Conservation (phyloP, 2,113 vertebrate genomes). For the Serilophus lunatus region DNA sequence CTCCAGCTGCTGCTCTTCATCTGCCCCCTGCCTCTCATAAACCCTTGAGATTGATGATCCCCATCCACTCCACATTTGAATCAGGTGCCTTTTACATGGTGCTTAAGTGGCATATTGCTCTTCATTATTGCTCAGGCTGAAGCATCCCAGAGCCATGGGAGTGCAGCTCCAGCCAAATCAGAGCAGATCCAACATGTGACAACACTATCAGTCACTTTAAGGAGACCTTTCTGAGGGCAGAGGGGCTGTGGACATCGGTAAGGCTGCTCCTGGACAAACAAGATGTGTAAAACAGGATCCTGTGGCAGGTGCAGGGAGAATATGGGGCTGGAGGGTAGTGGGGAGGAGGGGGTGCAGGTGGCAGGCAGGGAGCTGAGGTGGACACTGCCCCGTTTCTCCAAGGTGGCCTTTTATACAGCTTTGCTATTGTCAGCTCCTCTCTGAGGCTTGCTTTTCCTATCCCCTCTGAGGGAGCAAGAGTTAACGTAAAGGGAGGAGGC, state of each 20-base stretch:
- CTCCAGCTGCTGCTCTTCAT: neutral
- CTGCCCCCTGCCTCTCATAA: neutral
- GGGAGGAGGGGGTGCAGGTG: neutral
- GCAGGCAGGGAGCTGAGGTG: rapidly evolving
- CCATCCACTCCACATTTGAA: neutral
- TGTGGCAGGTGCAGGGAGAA: neutral
- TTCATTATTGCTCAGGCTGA: neutral
- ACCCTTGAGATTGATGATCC: neutral
- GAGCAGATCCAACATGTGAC: rapidly evolving
- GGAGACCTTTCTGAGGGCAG: neutral
- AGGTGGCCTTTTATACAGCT: neutral
- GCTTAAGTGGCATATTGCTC: neutral
- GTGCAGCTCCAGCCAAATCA: neutral
- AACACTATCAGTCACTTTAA: neutral
- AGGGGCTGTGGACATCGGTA: rapidly evolving
- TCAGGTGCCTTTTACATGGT: neutral
- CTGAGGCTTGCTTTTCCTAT: neutral
- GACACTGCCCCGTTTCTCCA: rapidly evolving
- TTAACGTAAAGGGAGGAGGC: neutral
- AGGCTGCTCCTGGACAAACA: neutral
- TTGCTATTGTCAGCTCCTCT: neutral
- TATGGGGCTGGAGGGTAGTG: neutral
- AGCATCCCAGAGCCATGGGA: neutral
- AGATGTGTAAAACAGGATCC: neutral
- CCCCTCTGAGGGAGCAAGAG: neutral